Percentiles rank a stretch among this genome's conserved stretches.
These are phyloP conservation scores for Linyphia triangularis DNA, from an alignment of 2,888 invertebrate species.

Conservation along the genomic window DNA sequence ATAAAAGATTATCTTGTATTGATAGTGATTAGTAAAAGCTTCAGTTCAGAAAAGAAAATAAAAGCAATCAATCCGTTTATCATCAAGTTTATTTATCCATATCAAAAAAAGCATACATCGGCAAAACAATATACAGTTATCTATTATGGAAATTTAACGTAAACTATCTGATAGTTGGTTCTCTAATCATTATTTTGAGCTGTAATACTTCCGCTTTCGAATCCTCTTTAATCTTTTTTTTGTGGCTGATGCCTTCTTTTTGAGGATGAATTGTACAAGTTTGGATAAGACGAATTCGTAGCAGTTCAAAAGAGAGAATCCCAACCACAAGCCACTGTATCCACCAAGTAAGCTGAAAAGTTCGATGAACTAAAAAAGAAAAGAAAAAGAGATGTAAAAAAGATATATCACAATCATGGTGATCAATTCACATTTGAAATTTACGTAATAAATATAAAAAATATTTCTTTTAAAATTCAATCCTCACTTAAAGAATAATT, in stretches of 20 bases:
- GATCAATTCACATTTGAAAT: too few relatives aligned
- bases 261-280: not conserved
- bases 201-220: not conserved
- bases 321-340: conserved; percentile 69
- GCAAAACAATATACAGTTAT: not conserved
- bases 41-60: too few relatives aligned
- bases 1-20: too few relatives aligned
- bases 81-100: too few relatives aligned
- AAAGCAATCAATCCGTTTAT: too few relatives aligned
- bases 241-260: not conserved
- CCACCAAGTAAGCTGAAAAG: conserved; percentile 69
- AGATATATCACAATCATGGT: not conserved
- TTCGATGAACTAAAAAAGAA: conserved; percentile 61
- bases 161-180: too few relatives aligned
- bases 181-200: too few relatives aligned
- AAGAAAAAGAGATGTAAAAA: not conserved
- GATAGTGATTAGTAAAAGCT: too few relatives aligned
- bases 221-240: not conserved
- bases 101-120: too few relatives aligned
- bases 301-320: conserved; percentile 59
- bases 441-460: too few relatives aligned
- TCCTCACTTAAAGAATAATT: too few relatives aligned
- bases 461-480: too few relatives aligned
- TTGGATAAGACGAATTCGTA: conserved; percentile 18
- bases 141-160: not conserved